A percentile compares a stretch with the other conserved stretches of the same genome.
Conservation (phyloP, 2,888 invertebrate genomes). For the Cerastoderma edule region DNA sequence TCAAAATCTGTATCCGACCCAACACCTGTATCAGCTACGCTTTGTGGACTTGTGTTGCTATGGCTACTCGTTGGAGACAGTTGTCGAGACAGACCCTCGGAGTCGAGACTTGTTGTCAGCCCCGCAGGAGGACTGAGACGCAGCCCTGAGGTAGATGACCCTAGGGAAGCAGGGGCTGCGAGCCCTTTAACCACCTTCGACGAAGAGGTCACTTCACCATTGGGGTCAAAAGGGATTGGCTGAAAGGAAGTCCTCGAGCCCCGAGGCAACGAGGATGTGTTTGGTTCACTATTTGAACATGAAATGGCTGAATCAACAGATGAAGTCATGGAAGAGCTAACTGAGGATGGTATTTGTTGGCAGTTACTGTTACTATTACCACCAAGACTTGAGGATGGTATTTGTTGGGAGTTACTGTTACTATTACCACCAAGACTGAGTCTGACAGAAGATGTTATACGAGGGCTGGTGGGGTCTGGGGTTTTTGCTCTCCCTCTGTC, state of each 20-base stretch:
- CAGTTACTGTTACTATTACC: neutral
- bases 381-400: conserved; percentile 8
- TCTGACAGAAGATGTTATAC: conserved; percentile 13
- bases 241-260: neutral
- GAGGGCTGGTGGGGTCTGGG: conserved; percentile 44
- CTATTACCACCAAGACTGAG: conserved; percentile 1
- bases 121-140: conserved; percentile 29
- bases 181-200: neutral
- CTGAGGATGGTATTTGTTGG: neutral
- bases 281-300: conserved; percentile 12
- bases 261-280: conserved; percentile 9
- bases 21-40: conserved; percentile 59
- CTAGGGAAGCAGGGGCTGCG: neutral
- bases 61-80: conserved; percentile 53
- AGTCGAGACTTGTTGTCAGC: conserved; percentile 58
- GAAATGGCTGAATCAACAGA: conserved; percentile 14
- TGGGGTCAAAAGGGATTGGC: conserved; percentile 37
- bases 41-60: conserved; percentile 60
- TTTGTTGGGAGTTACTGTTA: neutral
- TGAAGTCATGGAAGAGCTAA: conserved; percentile 13
- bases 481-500: conserved; percentile 38
- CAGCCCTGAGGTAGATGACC: conserved; percentile 17
- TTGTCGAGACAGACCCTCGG: conserved; percentile 47
- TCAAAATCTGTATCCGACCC: conserved; percentile 67
- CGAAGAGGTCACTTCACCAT: conserved; percentile 18